phyloP scores from a whole-genome alignment of 2,113 vertebrate genomes.

The Vidua chalybeata region DNA sequence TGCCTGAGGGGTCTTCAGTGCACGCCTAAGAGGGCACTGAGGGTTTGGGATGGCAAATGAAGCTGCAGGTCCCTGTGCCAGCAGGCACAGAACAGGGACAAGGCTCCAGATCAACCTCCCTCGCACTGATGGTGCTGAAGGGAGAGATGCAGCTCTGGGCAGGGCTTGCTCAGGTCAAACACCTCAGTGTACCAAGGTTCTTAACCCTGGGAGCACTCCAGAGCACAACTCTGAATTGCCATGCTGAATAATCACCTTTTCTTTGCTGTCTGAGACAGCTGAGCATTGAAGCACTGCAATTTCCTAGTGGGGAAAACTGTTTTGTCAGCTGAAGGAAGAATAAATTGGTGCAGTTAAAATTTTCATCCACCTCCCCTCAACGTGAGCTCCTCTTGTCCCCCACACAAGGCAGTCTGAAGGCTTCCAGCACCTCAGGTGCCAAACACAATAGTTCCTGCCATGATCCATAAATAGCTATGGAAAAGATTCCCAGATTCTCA shows the following conservation, averaged over 20 bases:
- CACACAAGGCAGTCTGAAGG: neutral
- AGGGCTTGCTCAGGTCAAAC: neutral
- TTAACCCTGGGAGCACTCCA: neutral
- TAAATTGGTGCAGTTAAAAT: neutral
- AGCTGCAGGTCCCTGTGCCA: neutral
- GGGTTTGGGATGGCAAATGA: neutral
- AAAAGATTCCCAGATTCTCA: neutral
- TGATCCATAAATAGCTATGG: neutral
- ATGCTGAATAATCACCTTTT: neutral
- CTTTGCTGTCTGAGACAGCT: neutral
- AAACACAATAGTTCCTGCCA: neutral
- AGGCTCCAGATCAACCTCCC: neutral
- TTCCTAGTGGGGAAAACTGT: neutral
- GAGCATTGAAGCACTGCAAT: neutral
- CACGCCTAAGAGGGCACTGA: neutral
- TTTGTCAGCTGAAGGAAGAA: conserved; percentile 20
- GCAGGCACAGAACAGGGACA: neutral
- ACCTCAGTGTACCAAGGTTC: neutral
- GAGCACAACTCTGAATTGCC: neutral
- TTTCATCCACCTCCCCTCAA: neutral
- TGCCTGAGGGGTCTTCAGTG: too few relatives aligned
- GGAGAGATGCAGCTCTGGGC: neutral
- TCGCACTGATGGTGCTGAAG: accelerated
- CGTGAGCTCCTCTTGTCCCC: neutral
- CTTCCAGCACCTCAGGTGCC: neutral